Evolutionary conservation across 1,140 invertebrate genomes (phyloP), one percentile per base, ranked within the genome.

Genomic region (Schmidtea mediterranea): DNA sequence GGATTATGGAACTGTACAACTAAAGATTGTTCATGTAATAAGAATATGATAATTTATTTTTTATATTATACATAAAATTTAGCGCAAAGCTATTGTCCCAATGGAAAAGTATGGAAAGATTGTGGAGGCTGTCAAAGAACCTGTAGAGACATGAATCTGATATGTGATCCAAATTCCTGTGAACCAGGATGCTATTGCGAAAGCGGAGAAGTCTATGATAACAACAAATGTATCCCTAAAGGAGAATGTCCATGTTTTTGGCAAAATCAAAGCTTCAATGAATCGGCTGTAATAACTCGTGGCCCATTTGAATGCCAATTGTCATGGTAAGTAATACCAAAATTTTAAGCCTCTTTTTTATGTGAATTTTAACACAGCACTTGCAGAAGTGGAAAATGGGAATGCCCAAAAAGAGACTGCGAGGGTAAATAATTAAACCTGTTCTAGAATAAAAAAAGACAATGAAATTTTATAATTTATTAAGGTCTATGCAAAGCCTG

Each of bases 361-460:
- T n/a, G n/a, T n/a, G n/a, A n/a, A n/a, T 32, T 32, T 5, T 19
- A 41, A 19, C 56, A 8, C 47, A 62, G 62, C 51, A 56, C 51
- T 3, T 65, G 62, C 49, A 48, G 43, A 12, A 52, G 52, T 32
- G 51, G 55, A 22, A 51, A 54, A n/a, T 63, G 61, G 61, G 52
- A 52, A 1, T 65, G 62, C 52, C 53, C 55, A 12, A 49, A 52
- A 41, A 70, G 71, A 38, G 56, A 58, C 9, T 64, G 61, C 41
- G 58, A 59, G 8, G 55, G 57, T 9, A 55, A 56, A 0, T 64
- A 6, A 32, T 32, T 32, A 32, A 6, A 6, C 10, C 10, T 32
- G 26, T 32, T 32, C 10, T 32, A 6, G 26, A 32, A 32, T 32
- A 6, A 32, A 32, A n/a, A n/a, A n/a, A n/a, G n/a, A n/a, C n/a